Evolutionary conservation across 2,113 vertebrate genomes (phyloP), one percentile per base, ranked within the genome.

Genomic region (Carlito syrichta): DNA sequence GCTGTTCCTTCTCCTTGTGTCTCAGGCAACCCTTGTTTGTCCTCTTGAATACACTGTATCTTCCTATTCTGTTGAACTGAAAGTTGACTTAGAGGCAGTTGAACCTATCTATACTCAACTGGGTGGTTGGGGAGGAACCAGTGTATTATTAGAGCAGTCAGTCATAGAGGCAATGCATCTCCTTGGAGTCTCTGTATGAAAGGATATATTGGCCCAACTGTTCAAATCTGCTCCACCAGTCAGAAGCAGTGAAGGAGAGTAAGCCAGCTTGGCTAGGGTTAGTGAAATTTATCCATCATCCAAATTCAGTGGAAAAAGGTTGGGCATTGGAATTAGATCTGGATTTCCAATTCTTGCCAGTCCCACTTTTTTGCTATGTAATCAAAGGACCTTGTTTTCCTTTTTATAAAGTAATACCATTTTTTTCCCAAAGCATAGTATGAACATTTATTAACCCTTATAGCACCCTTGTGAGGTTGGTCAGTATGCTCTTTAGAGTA

Each of bases 1-100:
- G 4, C 7, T 30, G 23, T 25, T n/a, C 5, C n/a, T 85, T 77
- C 23, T 56, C 32, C 25, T 50, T 43, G 3, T 35, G 13, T 87
- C 17, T 54, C 0, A 0, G 8, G 23, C 27, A 45, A 7, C 40
- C 43, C 40, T 1, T 25, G 8, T 32, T n/a, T 78, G 27, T n/a
- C 38, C 17, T 71, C 20, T 45, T 56, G 62, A n/a, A 50, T 66
- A 14, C 17, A 16, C 45, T 9, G 1, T 11, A 19, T 23, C 71
- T 89, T 43, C 16, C 73, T 48, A 8, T 17, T 92, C 43, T 45
- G 43, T 23, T 60, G 88, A 45, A 7, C 58, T 14, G 20, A 32
- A 56, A 76, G 43, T 50, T 60, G 25, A 25, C 3, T 23, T 25
- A 4, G 13, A 76, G 89, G 32, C 84, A n/a, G 9, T 6, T 32